Percentiles rank a stretch among this genome's conserved stretches.
These are phyloP conservation scores for Pangasianodon hypophthalmus DNA, from an alignment of 2,113 vertebrate genomes.

Conservation along the genomic window DNA sequence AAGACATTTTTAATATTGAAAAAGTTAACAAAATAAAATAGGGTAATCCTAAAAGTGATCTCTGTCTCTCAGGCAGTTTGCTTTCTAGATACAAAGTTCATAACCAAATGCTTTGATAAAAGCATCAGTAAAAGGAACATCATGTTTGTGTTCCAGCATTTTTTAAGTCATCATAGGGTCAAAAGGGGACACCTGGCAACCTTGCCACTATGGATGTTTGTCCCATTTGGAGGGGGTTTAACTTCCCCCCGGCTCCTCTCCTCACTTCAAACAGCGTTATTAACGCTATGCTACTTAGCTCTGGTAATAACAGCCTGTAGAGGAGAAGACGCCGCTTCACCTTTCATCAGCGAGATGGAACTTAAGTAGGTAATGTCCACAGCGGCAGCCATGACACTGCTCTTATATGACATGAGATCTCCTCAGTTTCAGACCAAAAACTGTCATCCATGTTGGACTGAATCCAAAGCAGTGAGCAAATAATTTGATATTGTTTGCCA, in stretches of 20 bases:
- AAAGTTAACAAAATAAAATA: not conserved
- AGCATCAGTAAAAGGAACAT: not conserved
- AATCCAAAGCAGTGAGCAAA: not conserved
- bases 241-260: slow-evolving; percentile 29
- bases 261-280: slow-evolving; percentile 53
- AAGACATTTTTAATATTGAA: not conserved
- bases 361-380: slow-evolving; percentile 51
- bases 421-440: not conserved
- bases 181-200: slow-evolving; percentile 29
- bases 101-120: not conserved
- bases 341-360: slow-evolving; percentile 55
- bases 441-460: not conserved
- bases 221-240: slow-evolving; percentile 29
- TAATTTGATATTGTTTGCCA: not conserved
- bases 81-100: not conserved
- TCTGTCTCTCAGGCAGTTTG: not conserved
- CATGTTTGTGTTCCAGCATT: not conserved
- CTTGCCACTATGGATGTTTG: slow-evolving; percentile 7
- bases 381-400: not conserved
- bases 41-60: not conserved
- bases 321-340: slow-evolving; percentile 24
- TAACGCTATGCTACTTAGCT: slow-evolving; percentile 38
- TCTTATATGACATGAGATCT: not conserved
- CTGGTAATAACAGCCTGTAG: slow-evolving; percentile 50
- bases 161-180: not conserved